Conservation (phyloP, 2,888 invertebrate genomes). For the Lydus trimaculatus region DNA sequence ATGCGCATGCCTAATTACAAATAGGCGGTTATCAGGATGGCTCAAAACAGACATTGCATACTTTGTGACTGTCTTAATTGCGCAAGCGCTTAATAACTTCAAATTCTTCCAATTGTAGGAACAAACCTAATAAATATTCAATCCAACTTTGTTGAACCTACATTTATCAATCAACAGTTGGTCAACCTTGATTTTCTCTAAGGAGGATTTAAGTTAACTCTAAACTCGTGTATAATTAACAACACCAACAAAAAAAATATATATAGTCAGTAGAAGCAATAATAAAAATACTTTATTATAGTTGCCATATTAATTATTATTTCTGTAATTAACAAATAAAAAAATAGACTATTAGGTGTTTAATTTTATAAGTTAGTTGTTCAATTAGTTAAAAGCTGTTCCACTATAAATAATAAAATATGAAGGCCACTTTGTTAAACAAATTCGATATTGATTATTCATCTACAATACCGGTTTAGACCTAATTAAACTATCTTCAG, state of each 20-base stretch:
- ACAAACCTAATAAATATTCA: too few relatives aligned
- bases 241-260: not conserved
- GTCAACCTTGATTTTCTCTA: too few relatives aligned
- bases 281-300: not conserved
- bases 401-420: not conserved
- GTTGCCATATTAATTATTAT: not conserved
- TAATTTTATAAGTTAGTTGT: not conserved
- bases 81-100: too few relatives aligned
- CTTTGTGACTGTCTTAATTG: too few relatives aligned
- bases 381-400: not conserved
- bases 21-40: too few relatives aligned
- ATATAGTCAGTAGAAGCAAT: not conserved
- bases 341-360: not conserved
- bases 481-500: not conserved
- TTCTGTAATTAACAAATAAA: not conserved
- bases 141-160: too few relatives aligned
- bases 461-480: not conserved
- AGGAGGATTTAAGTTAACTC: too few relatives aligned
- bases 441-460: not conserved
- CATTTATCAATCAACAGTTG: too few relatives aligned
- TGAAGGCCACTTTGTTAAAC: not conserved
- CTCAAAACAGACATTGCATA: too few relatives aligned
- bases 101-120: too few relatives aligned
- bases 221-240: too few relatives aligned
- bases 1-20: too few relatives aligned